Evolutionary conservation across 2,113 vertebrate genomes (phyloP).

Genomic region (Equus quagga): DNA sequence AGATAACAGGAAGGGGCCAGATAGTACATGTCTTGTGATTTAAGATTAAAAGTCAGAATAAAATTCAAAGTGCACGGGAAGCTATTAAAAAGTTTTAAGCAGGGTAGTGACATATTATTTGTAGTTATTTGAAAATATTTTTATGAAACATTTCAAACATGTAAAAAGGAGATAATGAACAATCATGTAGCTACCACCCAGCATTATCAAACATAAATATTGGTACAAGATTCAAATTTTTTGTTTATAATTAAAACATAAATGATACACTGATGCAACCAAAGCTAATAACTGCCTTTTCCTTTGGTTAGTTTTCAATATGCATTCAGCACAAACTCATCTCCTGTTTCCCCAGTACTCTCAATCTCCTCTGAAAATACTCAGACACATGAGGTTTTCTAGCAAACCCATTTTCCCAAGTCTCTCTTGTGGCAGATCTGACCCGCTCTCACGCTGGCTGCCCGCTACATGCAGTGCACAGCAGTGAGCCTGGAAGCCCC

Average conservation of each 20-base stretch:
- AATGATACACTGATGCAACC: neutral
- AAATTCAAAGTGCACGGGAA: neutral
- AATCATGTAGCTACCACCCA: neutral
- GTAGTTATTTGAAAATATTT: slow-evolving; percentile 25
- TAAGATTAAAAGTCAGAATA: neutral
- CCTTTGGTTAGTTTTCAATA: neutral
- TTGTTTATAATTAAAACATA: neutral
- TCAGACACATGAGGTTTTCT: neutral
- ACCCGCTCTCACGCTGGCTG: neutral
- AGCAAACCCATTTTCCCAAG: neutral
- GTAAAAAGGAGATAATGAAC: neutral
- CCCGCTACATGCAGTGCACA: neutral
- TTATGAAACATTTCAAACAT: neutral
- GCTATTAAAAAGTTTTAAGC: neutral
- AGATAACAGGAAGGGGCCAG: neutral
- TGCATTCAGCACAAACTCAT: neutral
- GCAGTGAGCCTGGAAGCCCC: neutral
- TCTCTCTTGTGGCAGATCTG: neutral
- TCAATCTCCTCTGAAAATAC: neutral
- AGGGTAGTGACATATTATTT: neutral
- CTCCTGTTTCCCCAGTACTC: neutral
- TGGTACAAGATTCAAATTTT: neutral
- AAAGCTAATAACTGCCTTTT: neutral
- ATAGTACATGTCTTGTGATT: neutral
- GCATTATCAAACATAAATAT: neutral